A percentile compares a stretch with the other conserved stretches of the same genome.
Evolutionary conservation across 2,113 vertebrate species (phyloP).

Genomic region (Gambusia affinis): DNA sequence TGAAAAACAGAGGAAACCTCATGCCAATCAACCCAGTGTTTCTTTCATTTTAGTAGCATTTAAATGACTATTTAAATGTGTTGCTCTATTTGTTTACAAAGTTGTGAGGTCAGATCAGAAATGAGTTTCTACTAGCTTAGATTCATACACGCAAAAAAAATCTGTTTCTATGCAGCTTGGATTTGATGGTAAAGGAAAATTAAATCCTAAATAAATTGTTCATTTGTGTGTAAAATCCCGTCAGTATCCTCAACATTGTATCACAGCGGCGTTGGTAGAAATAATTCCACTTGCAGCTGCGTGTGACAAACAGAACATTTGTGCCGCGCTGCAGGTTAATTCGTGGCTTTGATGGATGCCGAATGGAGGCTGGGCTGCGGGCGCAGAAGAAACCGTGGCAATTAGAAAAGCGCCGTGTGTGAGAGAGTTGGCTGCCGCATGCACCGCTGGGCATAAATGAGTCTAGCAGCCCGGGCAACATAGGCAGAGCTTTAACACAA

Average conservation of each 20-base stretch:
- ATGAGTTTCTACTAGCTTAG: background rate
- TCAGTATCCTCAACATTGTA: conserved; percentile 20
- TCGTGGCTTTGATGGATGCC: conserved; percentile 64
- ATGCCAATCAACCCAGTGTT: background rate
- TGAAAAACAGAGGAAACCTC: background rate
- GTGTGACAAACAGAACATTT: conserved; percentile 63
- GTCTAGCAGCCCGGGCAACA: conserved; percentile 68
- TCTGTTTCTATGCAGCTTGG: background rate
- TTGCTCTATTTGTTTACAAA: background rate
- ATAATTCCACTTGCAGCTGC: conserved; percentile 61
- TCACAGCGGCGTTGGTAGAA: conserved; percentile 34
- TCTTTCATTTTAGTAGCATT: conserved; percentile 1
- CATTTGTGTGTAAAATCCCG: conserved; percentile 13
- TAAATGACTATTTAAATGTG: background rate
- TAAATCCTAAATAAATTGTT: conserved; percentile 17
- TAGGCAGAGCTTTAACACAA: conserved; percentile 73
- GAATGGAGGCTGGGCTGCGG: conserved; percentile 61
- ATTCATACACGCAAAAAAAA: background rate
- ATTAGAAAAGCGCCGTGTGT: conserved; percentile 72
- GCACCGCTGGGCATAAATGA: conserved; percentile 77
- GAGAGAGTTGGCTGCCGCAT: conserved; percentile 70
- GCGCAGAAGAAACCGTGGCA: conserved; percentile 68
- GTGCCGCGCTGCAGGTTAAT: conserved; percentile 60
- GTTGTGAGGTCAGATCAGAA: background rate
- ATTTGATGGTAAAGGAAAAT: conserved; percentile 18